A percentile compares a stretch with the other conserved stretches of the same genome.
Conservation (phyloP, 2,113 vertebrate genomes). For the Chrysochloris asiatica region DNA sequence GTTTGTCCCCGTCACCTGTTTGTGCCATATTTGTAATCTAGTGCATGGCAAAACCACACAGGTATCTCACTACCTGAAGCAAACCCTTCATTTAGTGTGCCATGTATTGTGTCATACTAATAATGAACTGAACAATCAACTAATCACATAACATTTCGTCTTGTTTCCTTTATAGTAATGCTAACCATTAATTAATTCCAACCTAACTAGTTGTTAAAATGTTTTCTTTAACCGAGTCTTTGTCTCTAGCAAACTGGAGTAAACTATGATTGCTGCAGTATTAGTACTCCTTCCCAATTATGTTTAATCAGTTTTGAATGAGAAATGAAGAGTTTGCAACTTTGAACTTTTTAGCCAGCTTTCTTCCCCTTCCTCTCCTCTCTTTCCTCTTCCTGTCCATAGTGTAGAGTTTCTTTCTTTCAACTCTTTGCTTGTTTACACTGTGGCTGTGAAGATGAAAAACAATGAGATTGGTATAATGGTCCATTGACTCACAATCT, state of each 20-base stretch:
- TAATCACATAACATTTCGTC: slow-evolving; percentile 90
- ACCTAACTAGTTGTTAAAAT: slow-evolving; percentile 79
- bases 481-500: slow-evolving; percentile 76
- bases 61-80: slow-evolving; percentile 83
- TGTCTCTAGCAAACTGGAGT: slow-evolving; percentile 82
- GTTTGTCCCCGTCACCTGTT: slow-evolving; percentile 89
- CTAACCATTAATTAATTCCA: slow-evolving; percentile 81
- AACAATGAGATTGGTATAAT: slow-evolving; percentile 60
- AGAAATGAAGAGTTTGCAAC: slow-evolving; percentile 88
- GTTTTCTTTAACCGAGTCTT: slow-evolving; percentile 80
- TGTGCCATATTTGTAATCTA: slow-evolving; percentile 89
- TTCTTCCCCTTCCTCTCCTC: slow-evolving; percentile 67
- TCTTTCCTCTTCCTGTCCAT: slow-evolving; percentile 34
- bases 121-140: slow-evolving; percentile 77
- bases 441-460: slow-evolving; percentile 70
- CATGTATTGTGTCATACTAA: slow-evolving; percentile 77
- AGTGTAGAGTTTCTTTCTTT: slow-evolving; percentile 79
- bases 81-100: slow-evolving; percentile 88
- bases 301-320: slow-evolving; percentile 79
- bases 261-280: slow-evolving; percentile 76
- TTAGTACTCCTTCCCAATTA: slow-evolving; percentile 69
- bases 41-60: slow-evolving; percentile 90
- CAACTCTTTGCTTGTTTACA: slow-evolving; percentile 78
- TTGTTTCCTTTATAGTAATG: slow-evolving; percentile 85
- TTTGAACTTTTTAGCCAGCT: slow-evolving; percentile 74